Base-by-base conservation (phyloP, 2,797 vertebrate genomes). In the Amblyraja radiata region DNA sequence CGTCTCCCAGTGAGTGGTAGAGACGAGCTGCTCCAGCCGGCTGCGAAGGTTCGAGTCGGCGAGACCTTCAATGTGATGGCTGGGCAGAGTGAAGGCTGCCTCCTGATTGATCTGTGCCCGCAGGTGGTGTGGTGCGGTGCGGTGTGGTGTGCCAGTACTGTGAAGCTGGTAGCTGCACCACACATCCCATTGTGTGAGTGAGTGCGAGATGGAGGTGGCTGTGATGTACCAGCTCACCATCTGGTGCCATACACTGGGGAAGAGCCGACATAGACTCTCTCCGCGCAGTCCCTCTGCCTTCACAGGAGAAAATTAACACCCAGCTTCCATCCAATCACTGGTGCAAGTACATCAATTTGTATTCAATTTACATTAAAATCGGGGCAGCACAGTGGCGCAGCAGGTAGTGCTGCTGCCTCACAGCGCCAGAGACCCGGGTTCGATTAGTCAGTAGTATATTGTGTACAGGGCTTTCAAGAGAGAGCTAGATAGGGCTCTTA, bases 131-230 rank as follows among this genome's bases (percentile, higher is more conserved):
- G 39, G 39, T 39, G 28, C 46, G 83, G 11, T 84, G 81, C 39
- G 39, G 39, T 39, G n/a, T n/a, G n/a, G 23, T n/a, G 54, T 58
- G 23, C 23, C 58, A 10, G 81, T 10, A 28, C 3, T 14, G 21
- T 6, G 25, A 16, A 63, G 54, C 83, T 61, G 81, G 10, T 16
- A 13, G 11, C 46, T 11, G 32, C 77, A 83, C 21, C 58, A n/a
- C 13, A 61, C 23, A 25, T 84, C 81, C 81, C 32, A 32, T 63
- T 86, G 10, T 84, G 83, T 58, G 80, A 5, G 21, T 18, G 61
- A 5, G 21, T 18, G 61, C 63, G n/a, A 88, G 84, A 88, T 88
- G n/a, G 84, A 88, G 84, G 84, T 88, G 84, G n/a, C 28, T 65
- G 28, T 88, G 8, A 65, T 88, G 84, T 18, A 65, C n/a, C 28